Conservation (phyloP, 2,113 vertebrate genomes). For the Anolis sagrei region DNA sequence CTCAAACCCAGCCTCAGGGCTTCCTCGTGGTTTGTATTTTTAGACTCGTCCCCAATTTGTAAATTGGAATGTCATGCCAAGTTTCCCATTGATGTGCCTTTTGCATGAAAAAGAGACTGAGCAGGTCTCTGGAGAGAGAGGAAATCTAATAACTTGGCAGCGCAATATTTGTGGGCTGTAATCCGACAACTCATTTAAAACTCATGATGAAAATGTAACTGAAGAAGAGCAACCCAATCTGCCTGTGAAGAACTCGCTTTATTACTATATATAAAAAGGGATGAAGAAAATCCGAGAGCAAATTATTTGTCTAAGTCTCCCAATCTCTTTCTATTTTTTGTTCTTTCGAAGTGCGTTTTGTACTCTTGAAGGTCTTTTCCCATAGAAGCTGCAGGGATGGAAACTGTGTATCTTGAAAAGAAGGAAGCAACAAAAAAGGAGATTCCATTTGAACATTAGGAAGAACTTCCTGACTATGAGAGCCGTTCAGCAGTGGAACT, state of each 20-base stretch:
- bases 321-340: slow-evolving; percentile 9
- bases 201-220: slow-evolving; percentile 52
- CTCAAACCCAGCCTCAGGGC: background rate
- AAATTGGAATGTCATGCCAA: slow-evolving; percentile 19
- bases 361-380: background rate
- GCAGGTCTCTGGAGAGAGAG: background rate
- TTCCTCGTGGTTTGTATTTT: slow-evolving; percentile 29
- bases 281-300: background rate
- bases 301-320: slow-evolving; percentile 37
- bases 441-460: no score
- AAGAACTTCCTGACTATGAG: no score
- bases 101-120: slow-evolving; percentile 9
- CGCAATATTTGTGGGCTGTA: slow-evolving; percentile 55
- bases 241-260: slow-evolving; percentile 46
- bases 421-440: no score
- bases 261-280: slow-evolving; percentile 33
- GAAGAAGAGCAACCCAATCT: slow-evolving; percentile 51
- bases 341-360: background rate
- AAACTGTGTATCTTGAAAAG: background rate
- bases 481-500: no score
- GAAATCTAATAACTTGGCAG: slow-evolving; percentile 57
- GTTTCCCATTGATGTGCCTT: slow-evolving; percentile 24
- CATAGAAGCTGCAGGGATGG: background rate
- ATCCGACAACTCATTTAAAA: slow-evolving; percentile 60
- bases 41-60: slow-evolving; percentile 22